Evolutionary conservation across 2,113 vertebrate genomes (phyloP).

Genomic region (Xerus inauris): DNA sequence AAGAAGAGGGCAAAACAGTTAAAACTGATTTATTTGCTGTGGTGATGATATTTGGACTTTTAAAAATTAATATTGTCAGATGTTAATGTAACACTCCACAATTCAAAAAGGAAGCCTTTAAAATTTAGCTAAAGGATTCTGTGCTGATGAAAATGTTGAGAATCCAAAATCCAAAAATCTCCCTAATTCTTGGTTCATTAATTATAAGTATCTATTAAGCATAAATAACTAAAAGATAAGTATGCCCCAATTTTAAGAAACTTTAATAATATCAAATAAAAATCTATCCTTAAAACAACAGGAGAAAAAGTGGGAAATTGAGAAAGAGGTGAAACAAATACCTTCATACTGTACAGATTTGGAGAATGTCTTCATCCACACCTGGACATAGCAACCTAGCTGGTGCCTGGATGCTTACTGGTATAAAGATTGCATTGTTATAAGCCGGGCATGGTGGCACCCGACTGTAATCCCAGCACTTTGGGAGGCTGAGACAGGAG

Average conservation of each 20-base stretch:
- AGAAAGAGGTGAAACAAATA: background rate
- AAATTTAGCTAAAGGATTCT: background rate
- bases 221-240: background rate
- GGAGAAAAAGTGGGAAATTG: background rate
- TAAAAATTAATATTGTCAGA: background rate
- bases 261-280: background rate
- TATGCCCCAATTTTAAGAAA: background rate
- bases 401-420: fast-evolving
- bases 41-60: background rate
- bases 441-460: too few species aligned
- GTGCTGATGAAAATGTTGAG: background rate
- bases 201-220: background rate
- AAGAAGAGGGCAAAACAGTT: background rate
- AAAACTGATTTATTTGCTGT: background rate
- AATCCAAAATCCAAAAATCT: background rate
- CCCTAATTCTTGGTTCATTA: background rate
- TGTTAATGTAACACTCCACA: background rate
- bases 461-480: too few species aligned
- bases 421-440: background rate
- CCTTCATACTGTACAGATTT: fast-evolving
- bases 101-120: background rate
- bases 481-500: too few species aligned
- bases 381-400: background rate
- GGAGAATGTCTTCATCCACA: background rate
- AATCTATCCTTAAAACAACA: background rate